Base-by-base conservation (phyloP, 2,113 vertebrate genomes). In the Hemiprocne comata region DNA sequence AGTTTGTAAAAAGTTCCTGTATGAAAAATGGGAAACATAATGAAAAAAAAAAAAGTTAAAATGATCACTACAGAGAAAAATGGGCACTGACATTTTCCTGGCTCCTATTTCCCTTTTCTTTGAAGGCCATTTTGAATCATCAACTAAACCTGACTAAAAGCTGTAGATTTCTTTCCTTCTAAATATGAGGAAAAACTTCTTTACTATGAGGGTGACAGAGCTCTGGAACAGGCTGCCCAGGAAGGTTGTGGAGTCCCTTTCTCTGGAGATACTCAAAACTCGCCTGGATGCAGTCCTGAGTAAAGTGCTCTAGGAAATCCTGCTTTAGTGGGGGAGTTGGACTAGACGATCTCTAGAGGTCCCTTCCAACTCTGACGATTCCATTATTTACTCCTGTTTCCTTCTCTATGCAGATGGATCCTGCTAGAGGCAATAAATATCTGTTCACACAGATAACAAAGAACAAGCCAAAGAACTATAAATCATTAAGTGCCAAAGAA, bases 101-200 rank as follows among this genome's bases (percentile, higher is more conserved):
- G 24, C 34, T 53, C 21, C 34, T 33, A 51, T 48, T 84, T n/a
- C 77, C 18, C 16, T 51, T 67, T 82, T 28, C 36, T 57, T 82
- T 86, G 34, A 88, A 34, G 42, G 21, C 4, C 84, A 21, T 72
- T 89, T 82, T 46, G 44, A 28, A 54, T 95, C 23, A 18, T 29
- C 13, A 93, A n/a, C 40, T 60, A 96, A 95, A 89, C 2, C 2
- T 46, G 70, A 81, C 42, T 93, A 66, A 95, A 90, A 88, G 13
- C 13, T 71, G 8, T 80, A 55, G 24, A 44, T 33, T 82, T 55
- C 65, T 74, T 73, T 84, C 54, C 71, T n/a, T n/a, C n/a, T n/a
- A n/a, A n/a, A n/a, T n/a, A n/a, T n/a, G n/a, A n/a, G n/a, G n/a
- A n/a, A n/a, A n/a, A n/a, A n/a, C n/a, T n/a, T n/a, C n/a, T n/a